A percentile compares a stretch with the other conserved stretches of the same genome.
phyloP scores from a whole-genome alignment of 2,113 vertebrate genomes.

The Ceyx melanurus region DNA sequence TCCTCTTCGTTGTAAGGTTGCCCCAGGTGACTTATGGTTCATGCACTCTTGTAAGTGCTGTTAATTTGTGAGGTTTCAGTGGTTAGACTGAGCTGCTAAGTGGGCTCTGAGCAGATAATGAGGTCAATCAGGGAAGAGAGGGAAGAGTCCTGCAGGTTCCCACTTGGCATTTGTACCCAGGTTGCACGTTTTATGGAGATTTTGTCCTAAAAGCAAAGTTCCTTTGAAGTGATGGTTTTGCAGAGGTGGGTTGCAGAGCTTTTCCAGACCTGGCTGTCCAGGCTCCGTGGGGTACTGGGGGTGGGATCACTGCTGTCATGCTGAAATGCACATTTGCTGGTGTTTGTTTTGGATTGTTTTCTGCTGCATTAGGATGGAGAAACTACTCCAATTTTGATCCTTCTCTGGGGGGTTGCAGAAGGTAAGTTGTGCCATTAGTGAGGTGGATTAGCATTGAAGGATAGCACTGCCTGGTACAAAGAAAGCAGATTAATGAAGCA shows the following conservation, averaged over 20 bases:
- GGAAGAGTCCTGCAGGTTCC: background rate
- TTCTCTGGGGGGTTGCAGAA: background rate
- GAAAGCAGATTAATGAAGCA: background rate
- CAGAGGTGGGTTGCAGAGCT: background rate
- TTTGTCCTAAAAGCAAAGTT: constrained; percentile 14
- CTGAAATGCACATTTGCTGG: background rate
- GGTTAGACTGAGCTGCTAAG: constrained; percentile 29
- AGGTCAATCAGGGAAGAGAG: constrained; percentile 34
- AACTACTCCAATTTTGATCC: background rate
- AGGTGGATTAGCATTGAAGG: background rate
- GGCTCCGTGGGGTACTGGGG: background rate
- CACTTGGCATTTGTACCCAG: background rate
- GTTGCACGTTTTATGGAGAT: background rate
- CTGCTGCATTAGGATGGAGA: background rate
- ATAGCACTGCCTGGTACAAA: background rate
- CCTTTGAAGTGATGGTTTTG: background rate
- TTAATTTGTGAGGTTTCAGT: constrained; percentile 51
- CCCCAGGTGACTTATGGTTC: constrained; percentile 31
- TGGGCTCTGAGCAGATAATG: constrained; percentile 47
- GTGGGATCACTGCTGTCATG: background rate
- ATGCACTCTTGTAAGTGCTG: constrained; percentile 9
- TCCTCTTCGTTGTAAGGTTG: background rate
- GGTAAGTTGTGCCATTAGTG: background rate
- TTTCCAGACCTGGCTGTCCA: background rate
- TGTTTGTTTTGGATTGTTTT: background rate